Base-by-base conservation (phyloP, 2,797 vertebrate species). In the Sphenopsis melanotis region DNA sequence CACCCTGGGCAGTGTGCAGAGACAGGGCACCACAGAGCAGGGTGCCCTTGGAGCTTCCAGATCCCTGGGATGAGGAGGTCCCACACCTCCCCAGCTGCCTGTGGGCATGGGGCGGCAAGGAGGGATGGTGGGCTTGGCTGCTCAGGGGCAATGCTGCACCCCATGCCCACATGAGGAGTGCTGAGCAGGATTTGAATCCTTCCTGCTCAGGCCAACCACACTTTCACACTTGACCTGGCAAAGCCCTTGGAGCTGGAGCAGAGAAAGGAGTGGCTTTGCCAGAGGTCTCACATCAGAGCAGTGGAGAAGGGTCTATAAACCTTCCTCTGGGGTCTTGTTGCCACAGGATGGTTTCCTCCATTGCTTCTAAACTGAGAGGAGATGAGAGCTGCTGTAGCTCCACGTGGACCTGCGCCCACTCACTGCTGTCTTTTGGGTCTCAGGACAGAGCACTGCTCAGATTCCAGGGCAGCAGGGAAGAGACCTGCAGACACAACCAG, bases 281-380 rank as follows among this genome's bases (percentile, higher is more conserved):
- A 39, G 30, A 64, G 19, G 34, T 53, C 39, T 75, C 10, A 2
- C 16, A 21, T 32, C 29, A 92, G 37, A 78, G 34, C 46, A 44
- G n/a, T 12, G 64, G 26, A 88, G 41, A 53, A 52, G 20, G 42
- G 20, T 44, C 20, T 44, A 44, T 44, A 44, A 79, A 11, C 6
- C 6, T 0, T 52, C 49, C 34, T 75, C 27, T n/a, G 46, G 13
- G 17, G 27, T 90, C 27, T 24, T 9, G 6, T 30, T 77, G 36
- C 5, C 46, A 36, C 0, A 0, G 42, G 29, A 11, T 42, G 20
- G 24, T 80, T 63, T 78, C 41, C 41, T 71, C 34, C 29, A 24
- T 6, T 41, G 36, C n/a, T 55, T 89, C 50, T 61, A 47, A 76
- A 72, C 23, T 7, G 29, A 55, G 27, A 74, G n/a, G 20, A 59